Conservation (phyloP, 2,113 vertebrate species). For the Erythrocercus mccallii region DNA sequence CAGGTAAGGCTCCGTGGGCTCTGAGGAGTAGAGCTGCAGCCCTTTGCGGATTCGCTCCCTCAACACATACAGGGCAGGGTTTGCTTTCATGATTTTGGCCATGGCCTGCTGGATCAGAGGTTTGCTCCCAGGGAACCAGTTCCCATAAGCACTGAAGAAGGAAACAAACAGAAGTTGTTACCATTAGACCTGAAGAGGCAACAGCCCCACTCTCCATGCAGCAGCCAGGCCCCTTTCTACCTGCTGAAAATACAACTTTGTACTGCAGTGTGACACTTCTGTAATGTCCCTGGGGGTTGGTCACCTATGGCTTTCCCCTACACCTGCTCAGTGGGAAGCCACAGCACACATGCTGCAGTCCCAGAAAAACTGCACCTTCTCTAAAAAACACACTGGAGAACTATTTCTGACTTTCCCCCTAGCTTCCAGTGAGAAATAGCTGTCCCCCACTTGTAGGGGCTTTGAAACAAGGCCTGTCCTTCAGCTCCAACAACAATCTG, state of each 20-base stretch:
- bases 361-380: background rate
- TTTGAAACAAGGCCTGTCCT: background rate
- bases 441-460: background rate
- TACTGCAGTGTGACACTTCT: too few relatives aligned
- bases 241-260: background rate
- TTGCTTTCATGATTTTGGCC: slow-evolving; percentile 99
- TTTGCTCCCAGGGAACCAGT: slow-evolving; percentile 98
- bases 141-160: slow-evolving; percentile 89
- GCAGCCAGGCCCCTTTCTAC: background rate
- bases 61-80: slow-evolving; percentile 94
- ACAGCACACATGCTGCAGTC: background rate
- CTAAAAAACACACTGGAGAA: background rate
- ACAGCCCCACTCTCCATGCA: background rate
- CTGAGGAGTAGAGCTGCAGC: slow-evolving; percentile 95
- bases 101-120: slow-evolving; percentile 98
- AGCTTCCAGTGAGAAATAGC: background rate
- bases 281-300: background rate
- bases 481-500: background rate
- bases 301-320: background rate
- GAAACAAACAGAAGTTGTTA: background rate
- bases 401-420: background rate
- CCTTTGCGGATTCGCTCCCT: slow-evolving; percentile 97
- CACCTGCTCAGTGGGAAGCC: background rate
- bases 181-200: background rate
- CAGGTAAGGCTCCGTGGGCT: slow-evolving; percentile 97